A percentile compares a stretch with the other conserved stretches of the same genome.
phyloP scores from a whole-genome alignment of 2,113 vertebrate genomes.

The Polypterus senegalus region DNA sequence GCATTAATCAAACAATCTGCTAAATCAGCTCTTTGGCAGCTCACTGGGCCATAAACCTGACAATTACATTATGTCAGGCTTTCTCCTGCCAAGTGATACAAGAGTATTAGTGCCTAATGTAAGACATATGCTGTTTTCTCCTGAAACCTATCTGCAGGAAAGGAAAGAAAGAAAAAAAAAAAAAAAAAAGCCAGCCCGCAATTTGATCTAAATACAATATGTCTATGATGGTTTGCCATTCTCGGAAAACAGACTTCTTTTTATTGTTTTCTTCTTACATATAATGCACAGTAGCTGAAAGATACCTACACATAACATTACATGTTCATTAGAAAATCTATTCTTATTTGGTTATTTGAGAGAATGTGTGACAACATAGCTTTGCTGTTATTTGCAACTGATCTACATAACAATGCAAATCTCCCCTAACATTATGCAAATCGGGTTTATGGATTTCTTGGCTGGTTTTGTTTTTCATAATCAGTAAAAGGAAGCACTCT shows the following conservation, averaged over 20 bases:
- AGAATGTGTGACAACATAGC: not conserved
- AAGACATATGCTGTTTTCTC: slow-evolving; percentile 27
- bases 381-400: too few species aligned
- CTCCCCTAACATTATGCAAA: too few species aligned
- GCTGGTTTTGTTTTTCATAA: too few species aligned
- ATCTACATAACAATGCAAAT: too few species aligned
- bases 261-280: not conserved
- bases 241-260: not conserved
- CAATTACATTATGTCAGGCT: slow-evolving; percentile 33
- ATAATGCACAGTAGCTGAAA: too few species aligned
- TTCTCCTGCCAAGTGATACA: slow-evolving; percentile 22
- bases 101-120: slow-evolving; percentile 32
- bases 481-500: too few species aligned
- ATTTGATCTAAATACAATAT: slow-evolving; percentile 1
- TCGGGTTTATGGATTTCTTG: too few species aligned
- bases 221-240: too few species aligned
- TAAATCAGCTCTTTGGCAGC: slow-evolving; percentile 35
- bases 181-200: slow-evolving; percentile 11
- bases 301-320: too few species aligned
- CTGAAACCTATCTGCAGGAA: slow-evolving; percentile 26
- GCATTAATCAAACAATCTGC: slow-evolving; percentile 30
- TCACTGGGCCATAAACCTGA: slow-evolving; percentile 34
- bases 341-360: not conserved
- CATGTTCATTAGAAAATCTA: not conserved
- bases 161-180: slow-evolving; percentile 14